phyloP scores from a whole-genome alignment of 1,140 invertebrate species.

The Drosophila rufa region DNA sequence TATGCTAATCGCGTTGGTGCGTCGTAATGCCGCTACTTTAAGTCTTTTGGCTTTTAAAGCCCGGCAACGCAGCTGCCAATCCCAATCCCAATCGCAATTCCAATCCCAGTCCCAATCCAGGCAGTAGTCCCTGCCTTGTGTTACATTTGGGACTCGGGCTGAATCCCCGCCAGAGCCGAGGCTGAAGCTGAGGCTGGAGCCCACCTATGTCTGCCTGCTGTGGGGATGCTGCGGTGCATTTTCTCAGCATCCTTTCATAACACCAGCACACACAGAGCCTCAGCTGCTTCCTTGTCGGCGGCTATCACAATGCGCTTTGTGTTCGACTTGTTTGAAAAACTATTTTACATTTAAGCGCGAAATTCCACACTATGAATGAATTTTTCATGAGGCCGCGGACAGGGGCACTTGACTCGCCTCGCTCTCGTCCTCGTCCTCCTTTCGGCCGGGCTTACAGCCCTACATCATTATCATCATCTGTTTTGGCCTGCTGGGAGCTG shows the following conservation, averaged over 20 bases:
- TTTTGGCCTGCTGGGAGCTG: conserved; percentile 36
- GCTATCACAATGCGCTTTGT: conserved; percentile 76
- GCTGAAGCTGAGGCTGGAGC: conserved; percentile 1
- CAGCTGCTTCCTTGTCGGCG: conserved; percentile 60
- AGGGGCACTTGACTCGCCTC: conserved; percentile 40
- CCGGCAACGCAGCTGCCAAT: conserved; percentile 64
- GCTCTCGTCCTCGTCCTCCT: background rate
- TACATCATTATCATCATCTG: conserved; percentile 60
- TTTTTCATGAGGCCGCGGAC: conserved; percentile 76
- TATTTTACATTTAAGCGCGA: conserved; percentile 85
- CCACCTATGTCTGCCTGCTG: conserved; percentile 37
- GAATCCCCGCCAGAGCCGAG: too few species aligned
- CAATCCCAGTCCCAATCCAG: conserved; percentile 14
- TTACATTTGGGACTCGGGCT: conserved; percentile 47
- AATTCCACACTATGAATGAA: conserved; percentile 85
- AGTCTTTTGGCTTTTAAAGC: conserved; percentile 77
- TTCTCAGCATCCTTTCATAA: conserved; percentile 78
- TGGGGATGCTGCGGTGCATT: conserved; percentile 65
- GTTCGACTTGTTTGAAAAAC: conserved; percentile 83
- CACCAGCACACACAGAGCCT: conserved; percentile 15
- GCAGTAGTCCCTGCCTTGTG: conserved; percentile 19
- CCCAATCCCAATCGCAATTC: conserved; percentile 15
- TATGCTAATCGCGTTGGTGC: conserved; percentile 78
- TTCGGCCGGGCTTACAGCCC: conserved; percentile 3
- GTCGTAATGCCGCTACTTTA: conserved; percentile 83